A percentile compares a stretch with the other conserved stretches of the same genome.
These are phyloP conservation scores for Drosophila subquinaria DNA, from an alignment of 2,888 invertebrate species.

Conservation along the genomic window DNA sequence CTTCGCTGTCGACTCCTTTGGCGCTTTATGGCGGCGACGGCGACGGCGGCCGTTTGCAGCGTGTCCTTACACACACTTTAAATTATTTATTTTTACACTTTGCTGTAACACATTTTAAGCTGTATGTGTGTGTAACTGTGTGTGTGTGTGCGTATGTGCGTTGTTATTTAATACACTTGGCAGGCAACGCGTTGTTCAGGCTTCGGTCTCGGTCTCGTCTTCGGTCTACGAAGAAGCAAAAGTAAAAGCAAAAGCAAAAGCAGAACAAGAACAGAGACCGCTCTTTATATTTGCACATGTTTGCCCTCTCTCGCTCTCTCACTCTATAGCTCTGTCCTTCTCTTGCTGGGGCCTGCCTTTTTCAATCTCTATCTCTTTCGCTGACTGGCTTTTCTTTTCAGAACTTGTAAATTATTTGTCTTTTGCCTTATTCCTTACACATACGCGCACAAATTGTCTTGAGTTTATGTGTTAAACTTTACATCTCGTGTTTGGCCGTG, in stretches of 20 bases:
- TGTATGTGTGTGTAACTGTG: slow-evolving; percentile 20
- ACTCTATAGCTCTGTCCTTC: slow-evolving; percentile 1
- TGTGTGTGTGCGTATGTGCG: slow-evolving; percentile 22
- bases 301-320: slow-evolving; percentile 36
- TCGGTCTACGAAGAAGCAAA: slow-evolving; percentile 45
- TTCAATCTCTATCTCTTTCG: slow-evolving; percentile 13
- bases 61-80: slow-evolving; percentile 82
- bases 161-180: slow-evolving; percentile 67
- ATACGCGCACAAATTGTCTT: slow-evolving; percentile 80
- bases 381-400: slow-evolving; percentile 70
- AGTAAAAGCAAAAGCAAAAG: slow-evolving; percentile 23
- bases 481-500: slow-evolving; percentile 72
- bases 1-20: slow-evolving; percentile 58
- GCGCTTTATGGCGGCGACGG: slow-evolving; percentile 69
- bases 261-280: slow-evolving; percentile 45
- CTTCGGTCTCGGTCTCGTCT: slow-evolving; percentile 39
- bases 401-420: slow-evolving; percentile 83
- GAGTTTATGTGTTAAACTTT: slow-evolving; percentile 82
- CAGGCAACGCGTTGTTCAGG: slow-evolving; percentile 50
- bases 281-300: slow-evolving; percentile 69
- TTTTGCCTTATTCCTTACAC: slow-evolving; percentile 81
- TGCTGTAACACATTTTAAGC: slow-evolving; percentile 80
- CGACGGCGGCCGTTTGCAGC: slow-evolving; percentile 69
- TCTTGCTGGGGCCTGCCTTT: background rate
- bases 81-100: slow-evolving; percentile 83